Evolutionary conservation across 2,888 invertebrate species (phyloP).

Genomic region (Lobophora halterata): DNA sequence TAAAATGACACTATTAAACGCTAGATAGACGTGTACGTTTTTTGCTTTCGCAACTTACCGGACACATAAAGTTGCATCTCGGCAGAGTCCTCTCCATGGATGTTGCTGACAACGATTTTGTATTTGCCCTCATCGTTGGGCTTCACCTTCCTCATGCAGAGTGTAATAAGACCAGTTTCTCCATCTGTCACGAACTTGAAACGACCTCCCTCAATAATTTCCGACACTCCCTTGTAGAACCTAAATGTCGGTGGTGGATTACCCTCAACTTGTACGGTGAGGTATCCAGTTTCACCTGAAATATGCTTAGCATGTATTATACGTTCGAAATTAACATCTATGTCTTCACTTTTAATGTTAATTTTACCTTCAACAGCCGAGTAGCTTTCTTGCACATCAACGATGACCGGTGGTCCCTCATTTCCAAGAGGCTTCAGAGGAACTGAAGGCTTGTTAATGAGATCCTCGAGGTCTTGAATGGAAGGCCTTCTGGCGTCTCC

Average conservation of each 20-base stretch:
- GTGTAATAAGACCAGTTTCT: conserved; percentile 93
- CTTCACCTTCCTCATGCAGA: conserved; percentile 97
- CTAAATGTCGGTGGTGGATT: conserved; percentile 97
- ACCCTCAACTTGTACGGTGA: conserved; percentile 96
- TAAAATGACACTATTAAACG: no score
- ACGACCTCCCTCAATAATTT: conserved; percentile 96
- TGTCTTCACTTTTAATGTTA: neutral
- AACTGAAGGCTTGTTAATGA: conserved; percentile 94
- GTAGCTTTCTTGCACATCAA: conserved; percentile 96
- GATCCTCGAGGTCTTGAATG: conserved; percentile 93
- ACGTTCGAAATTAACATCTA: neutral
- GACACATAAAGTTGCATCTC: conserved; percentile 98
- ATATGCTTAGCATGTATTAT: conserved; percentile 2
- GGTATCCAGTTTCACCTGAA: conserved; percentile 94
- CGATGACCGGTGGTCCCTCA: conserved; percentile 93
- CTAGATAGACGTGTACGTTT: no score
- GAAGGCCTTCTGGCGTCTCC: conserved; percentile 94
- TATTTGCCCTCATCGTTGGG: conserved; percentile 98
- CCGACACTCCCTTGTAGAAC: conserved; percentile 96
- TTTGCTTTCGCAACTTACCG: conserved; percentile 85
- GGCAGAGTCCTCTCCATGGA: conserved; percentile 96
- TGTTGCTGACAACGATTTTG: conserved; percentile 94
- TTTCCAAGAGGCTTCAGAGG: conserved; percentile 90
- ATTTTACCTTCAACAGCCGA: conserved; percentile 95
- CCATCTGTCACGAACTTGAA: conserved; percentile 98